Conservation (phyloP, 2,797 vertebrate genomes). For the Cheirogaleus major region DNA sequence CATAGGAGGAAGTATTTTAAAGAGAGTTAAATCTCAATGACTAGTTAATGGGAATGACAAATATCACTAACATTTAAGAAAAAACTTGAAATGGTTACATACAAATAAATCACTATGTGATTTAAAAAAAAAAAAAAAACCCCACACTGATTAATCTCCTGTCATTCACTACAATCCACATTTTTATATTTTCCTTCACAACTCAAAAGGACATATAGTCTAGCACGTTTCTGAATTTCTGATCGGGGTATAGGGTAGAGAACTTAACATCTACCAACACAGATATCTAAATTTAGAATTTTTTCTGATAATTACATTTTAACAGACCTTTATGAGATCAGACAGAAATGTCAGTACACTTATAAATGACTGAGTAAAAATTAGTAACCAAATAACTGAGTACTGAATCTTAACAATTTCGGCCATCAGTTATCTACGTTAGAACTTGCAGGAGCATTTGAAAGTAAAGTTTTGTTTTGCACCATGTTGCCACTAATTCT, state of each 20-base stretch:
- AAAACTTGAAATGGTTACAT: neutral
- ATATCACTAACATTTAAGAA: neutral
- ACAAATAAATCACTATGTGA: constrained; percentile 13
- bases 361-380: constrained; percentile 21
- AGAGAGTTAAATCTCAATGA: constrained; percentile 20
- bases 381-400: neutral
- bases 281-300: constrained; percentile 9
- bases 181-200: constrained; percentile 49
- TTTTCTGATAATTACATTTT: constrained; percentile 30
- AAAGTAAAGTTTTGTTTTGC: constrained; percentile 29
- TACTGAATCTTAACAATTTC: neutral
- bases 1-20: constrained; percentile 6
- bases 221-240: constrained; percentile 19
- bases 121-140: neutral
- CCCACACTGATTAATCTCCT: neutral
- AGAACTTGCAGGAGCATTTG: neutral
- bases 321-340: neutral
- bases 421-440: neutral
- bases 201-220: neutral
- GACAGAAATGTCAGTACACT: neutral
- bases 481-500: neutral
- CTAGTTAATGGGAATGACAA: neutral
- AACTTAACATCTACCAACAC: neutral
- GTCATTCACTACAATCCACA: neutral
- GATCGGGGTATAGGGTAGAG: neutral